phyloP scores from a whole-genome alignment of 2,113 vertebrate species.

The Capreolus pygargus region DNA sequence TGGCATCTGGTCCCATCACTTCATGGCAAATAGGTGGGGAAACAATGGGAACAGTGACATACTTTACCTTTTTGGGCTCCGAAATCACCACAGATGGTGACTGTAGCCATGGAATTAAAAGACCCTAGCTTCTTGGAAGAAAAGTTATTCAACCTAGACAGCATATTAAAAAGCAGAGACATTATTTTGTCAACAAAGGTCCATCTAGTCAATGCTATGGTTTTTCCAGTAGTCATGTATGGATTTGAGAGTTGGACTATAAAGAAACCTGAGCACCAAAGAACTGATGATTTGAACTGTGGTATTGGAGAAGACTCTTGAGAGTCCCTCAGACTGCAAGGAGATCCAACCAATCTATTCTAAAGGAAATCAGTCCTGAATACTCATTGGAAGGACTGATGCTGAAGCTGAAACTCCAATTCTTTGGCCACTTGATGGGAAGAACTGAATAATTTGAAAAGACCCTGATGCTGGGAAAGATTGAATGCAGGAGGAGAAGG shows the following conservation, averaged over 20 bases:
- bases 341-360: background rate
- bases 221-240: background rate
- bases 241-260: background rate
- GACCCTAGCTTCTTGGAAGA: rapidly evolving
- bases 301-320: background rate
- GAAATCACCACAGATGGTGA: background rate
- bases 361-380: background rate
- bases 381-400: background rate
- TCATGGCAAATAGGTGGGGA: background rate
- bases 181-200: background rate
- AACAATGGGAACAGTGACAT: background rate
- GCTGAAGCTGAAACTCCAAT: background rate
- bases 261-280: rapidly evolving
- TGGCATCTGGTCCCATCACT: background rate
- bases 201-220: background rate
- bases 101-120: background rate
- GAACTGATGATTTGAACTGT: background rate
- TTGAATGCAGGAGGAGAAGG: background rate
- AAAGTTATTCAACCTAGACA: background rate
- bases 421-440: background rate
- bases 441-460: background rate
- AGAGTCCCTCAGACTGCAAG: background rate
- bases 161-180: background rate
- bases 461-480: background rate
- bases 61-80: background rate